phyloP scores from a whole-genome alignment of 2,797 vertebrate genomes.

The Anguilla marmorata region DNA sequence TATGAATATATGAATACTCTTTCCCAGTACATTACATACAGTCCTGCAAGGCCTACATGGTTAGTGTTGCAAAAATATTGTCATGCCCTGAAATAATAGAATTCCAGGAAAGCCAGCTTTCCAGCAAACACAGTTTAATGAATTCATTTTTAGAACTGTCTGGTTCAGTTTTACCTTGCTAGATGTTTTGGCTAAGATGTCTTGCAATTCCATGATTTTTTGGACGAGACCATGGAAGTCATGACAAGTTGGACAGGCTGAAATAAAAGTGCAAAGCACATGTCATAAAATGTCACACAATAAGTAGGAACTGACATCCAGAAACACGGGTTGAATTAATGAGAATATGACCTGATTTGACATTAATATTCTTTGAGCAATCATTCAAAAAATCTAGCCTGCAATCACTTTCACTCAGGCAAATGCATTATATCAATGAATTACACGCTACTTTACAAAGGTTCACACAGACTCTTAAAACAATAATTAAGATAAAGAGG shows the following conservation, averaged over 20 bases:
- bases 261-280: constrained; percentile 44
- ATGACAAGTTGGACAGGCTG: constrained; percentile 97
- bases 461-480: background rate
- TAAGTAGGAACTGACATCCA: background rate
- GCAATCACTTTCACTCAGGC: background rate
- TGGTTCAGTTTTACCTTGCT: constrained; percentile 82
- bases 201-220: constrained; percentile 99
- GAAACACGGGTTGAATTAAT: background rate
- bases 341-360: background rate
- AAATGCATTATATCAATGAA: background rate
- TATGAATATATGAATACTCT: no score
- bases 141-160: background rate
- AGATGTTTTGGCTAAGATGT: constrained; percentile 95
- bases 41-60: background rate
- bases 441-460: background rate
- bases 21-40: no score
- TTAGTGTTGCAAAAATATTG: background rate
- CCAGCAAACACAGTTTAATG: background rate
- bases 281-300: constrained; percentile 25
- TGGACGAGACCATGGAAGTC: constrained; percentile 98
- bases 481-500: background rate
- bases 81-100: background rate
- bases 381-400: background rate
- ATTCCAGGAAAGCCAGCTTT: background rate
- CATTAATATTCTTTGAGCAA: background rate